A percentile compares a stretch with the other conserved stretches of the same genome.
These are phyloP conservation scores for Cepaea hortensis DNA, from an alignment of 2,888 invertebrate species.

Conservation along the genomic window DNA sequence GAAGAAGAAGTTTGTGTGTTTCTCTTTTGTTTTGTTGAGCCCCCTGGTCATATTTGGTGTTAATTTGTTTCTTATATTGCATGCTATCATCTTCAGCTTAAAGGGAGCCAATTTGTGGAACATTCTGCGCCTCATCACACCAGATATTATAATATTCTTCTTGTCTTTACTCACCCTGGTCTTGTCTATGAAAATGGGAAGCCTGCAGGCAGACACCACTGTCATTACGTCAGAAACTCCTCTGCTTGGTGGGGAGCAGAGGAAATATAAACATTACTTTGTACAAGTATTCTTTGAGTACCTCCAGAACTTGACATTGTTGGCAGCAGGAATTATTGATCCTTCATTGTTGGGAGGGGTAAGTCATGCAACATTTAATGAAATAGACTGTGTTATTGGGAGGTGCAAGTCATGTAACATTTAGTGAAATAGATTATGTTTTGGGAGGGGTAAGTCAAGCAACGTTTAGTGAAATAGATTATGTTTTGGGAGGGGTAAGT, in stretches of 20 bases:
- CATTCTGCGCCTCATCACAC: conserved; percentile 68
- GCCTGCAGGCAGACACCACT: not conserved
- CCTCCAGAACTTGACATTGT: conserved; percentile 4
- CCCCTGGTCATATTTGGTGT: not conserved
- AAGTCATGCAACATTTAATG: not conserved
- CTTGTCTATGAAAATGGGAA: not conserved
- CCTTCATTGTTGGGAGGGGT: conserved; percentile 38
- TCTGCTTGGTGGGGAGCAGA: not conserved
- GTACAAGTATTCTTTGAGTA: conserved; percentile 36
- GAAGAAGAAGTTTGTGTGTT: too few relatives aligned
- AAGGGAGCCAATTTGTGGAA: conserved; percentile 58
- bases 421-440: too few relatives aligned
- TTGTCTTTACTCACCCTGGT: conserved; percentile 60
- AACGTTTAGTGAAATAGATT: too few relatives aligned
- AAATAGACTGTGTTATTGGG: not conserved
- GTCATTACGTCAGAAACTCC: conserved; percentile 3
- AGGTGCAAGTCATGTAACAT: too few relatives aligned
- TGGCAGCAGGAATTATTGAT: conserved; percentile 32
- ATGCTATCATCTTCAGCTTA: conserved; percentile 59
- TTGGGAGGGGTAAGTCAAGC: too few relatives aligned
- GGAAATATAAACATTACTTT: not conserved
- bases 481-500: too few relatives aligned
- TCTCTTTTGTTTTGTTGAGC: too few relatives aligned
- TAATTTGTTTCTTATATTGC: not conserved
- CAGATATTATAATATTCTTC: conserved; percentile 69